Evolutionary conservation across 2,113 vertebrate genomes (phyloP).

Genomic region (Rafetus swinhoei): DNA sequence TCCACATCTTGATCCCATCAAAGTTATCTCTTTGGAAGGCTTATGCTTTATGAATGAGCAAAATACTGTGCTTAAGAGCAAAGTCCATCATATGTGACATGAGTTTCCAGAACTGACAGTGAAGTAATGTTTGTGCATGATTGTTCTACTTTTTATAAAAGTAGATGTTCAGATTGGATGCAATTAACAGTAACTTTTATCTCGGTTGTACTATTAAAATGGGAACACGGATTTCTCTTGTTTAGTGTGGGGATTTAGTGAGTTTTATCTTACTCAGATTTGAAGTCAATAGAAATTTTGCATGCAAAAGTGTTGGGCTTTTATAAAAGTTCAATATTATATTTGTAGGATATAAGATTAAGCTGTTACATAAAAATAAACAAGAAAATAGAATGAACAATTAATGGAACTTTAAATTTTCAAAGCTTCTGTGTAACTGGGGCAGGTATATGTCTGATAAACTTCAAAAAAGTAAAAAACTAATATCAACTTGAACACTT

Average conservation of each 20-base stretch:
- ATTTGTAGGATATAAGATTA: background rate
- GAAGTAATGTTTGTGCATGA: slow-evolving; percentile 16
- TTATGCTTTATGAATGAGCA: slow-evolving; percentile 70
- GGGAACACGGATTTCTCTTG: background rate
- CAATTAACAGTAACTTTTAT: slow-evolving; percentile 18
- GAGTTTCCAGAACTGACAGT: slow-evolving; percentile 47
- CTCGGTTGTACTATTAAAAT: background rate
- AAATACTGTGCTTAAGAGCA: slow-evolving; percentile 52
- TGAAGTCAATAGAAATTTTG: background rate
- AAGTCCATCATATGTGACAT: slow-evolving; percentile 14
- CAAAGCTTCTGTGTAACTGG: background rate
- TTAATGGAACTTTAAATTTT: rapidly evolving
- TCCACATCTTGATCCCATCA: slow-evolving; percentile 45
- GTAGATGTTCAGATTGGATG: background rate
- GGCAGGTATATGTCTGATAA: background rate
- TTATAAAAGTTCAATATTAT: background rate
- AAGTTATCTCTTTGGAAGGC: slow-evolving; percentile 50
- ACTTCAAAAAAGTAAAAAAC: background rate
- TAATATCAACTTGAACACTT: background rate
- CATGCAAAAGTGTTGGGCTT: background rate
- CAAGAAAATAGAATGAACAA: background rate
- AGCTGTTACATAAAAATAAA: background rate
- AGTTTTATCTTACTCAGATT: background rate
- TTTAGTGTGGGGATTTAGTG: background rate
- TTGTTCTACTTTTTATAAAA: slow-evolving; percentile 39